Base-by-base conservation (phyloP, 2,888 invertebrate genomes). In the Cosmopolites sordidus region DNA sequence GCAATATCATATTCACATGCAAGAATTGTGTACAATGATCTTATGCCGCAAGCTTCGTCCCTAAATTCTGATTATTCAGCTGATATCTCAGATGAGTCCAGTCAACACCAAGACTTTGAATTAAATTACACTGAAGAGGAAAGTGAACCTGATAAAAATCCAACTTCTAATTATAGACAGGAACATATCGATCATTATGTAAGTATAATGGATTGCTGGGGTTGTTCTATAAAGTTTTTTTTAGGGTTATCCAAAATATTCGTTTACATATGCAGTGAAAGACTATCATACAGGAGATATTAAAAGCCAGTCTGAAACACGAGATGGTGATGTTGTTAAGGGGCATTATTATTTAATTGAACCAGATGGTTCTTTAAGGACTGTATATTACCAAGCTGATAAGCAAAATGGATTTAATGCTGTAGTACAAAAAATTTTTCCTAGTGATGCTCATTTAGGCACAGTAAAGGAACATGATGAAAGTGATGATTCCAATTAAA, bases 261-360 rank as follows among this genome's bases (percentile, higher is more conserved):
- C 65, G 5, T 73, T 72, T 63, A 71, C 70, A 60, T 73, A 73
- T 51, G 73, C 71, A 5, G 72, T 73, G n/a, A 69, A 66, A 49
- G 72, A 73, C 59, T 69, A 66, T 56, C 70, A 72, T 55, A 72
- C 72, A 2, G 73, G 73, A 4, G 73, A 73, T 55, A 69, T 71
- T 39, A 73, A 73, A 52, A 67, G 66, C 44, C 72, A 72, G 43
- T 69, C 69, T 22, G 73, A 73, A 56, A 66, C 67, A 6, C 61
- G 73, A 33, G 72, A 73, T 55, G 73, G 73, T 11, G 72, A 73
- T 54, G 66, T 68, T 5, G 74, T 74, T 2, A 73, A 73, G 63
- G 74, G 74, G 5, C 67, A 72, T 51, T 74, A 74, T 57, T 68
- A 71, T 1, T 57, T 74, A 11, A 70, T 72, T n/a, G 73, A 74